Evolutionary conservation across 1,140 invertebrate genomes (phyloP).

Genomic region (Drosophila novamexicana): DNA sequence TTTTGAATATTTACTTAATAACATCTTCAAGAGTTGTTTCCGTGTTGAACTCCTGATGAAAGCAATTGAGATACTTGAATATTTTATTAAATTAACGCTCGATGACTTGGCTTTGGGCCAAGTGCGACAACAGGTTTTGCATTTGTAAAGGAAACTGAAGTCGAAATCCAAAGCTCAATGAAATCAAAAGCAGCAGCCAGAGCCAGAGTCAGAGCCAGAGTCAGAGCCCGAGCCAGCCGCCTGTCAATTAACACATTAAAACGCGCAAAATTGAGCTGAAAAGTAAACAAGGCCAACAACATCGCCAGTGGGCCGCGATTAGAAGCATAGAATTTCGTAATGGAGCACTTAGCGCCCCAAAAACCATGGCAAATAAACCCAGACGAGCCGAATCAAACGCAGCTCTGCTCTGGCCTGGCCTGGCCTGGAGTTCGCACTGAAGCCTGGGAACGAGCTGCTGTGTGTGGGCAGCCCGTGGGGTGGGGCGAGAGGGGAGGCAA

Average conservation of each 20-base stretch:
- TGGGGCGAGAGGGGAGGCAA: not conserved
- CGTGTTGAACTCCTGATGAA: no score
- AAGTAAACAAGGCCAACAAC: conserved; percentile 52
- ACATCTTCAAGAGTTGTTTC: no score
- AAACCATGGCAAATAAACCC: conserved; percentile 4
- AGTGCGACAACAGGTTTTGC: not conserved
- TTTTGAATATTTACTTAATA: no score
- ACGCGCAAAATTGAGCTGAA: conserved; percentile 48
- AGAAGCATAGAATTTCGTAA: conserved; percentile 82
- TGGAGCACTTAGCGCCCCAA: conserved; percentile 71
- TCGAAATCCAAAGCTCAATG: conserved; percentile 51
- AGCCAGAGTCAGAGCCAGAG: conserved; percentile 35
- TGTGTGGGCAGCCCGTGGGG: not conserved
- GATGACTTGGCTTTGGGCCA: not conserved
- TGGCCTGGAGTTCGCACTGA: conserved; percentile 6
- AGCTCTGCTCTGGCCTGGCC: not conserved
- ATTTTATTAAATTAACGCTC: not conserved
- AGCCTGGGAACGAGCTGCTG: not conserved
- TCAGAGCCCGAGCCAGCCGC: conserved; percentile 37
- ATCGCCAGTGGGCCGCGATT: conserved; percentile 54
- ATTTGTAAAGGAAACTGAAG: conserved; percentile 28
- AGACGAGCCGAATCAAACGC: conserved; percentile 11
- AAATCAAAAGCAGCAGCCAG: conserved; percentile 62
- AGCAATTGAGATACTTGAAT: not conserved
- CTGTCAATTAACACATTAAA: conserved; percentile 83